A percentile compares a stretch with the other conserved stretches of the same genome.
These are phyloP conservation scores for Chelidonichthys spinosus DNA, from an alignment of 2,797 vertebrate genomes.

Conservation along the genomic window DNA sequence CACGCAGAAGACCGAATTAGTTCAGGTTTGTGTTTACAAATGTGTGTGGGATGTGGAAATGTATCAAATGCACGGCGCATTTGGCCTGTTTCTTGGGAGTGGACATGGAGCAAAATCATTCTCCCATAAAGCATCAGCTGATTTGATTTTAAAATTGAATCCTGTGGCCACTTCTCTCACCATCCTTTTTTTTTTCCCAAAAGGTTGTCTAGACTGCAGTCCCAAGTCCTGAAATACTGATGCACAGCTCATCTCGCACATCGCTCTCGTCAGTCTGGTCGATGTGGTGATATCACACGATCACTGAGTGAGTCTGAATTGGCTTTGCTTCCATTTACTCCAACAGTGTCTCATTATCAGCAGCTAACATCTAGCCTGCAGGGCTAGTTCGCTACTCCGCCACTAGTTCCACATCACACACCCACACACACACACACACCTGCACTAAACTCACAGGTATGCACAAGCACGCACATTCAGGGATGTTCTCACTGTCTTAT, in stretches of 20 bases:
- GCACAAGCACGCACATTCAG: slow-evolving; percentile 3
- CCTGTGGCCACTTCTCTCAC: slow-evolving; percentile 18
- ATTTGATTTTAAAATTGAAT: slow-evolving; percentile 46
- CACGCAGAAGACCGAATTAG: slow-evolving; percentile 19
- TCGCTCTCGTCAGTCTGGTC: slow-evolving; percentile 54
- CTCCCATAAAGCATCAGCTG: neutral
- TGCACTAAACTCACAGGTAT: slow-evolving; percentile 29
- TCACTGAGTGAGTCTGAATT: slow-evolving; percentile 70
- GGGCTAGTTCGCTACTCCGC: slow-evolving; percentile 54
- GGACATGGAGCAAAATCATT: neutral
- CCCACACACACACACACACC: slow-evolving; percentile 12
- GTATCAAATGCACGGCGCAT: slow-evolving; percentile 11
- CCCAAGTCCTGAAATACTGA: slow-evolving; percentile 49
- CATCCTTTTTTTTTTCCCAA: slow-evolving; percentile 4
- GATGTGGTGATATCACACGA: slow-evolving; percentile 49
- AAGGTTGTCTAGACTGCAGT: slow-evolving; percentile 44
- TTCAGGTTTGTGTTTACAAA: slow-evolving; percentile 26
- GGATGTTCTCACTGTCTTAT: slow-evolving; percentile 16
- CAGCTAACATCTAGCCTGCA: slow-evolving; percentile 65
- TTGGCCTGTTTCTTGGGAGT: slow-evolving; percentile 2
- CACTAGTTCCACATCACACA: slow-evolving; percentile 40
- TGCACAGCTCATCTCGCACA: slow-evolving; percentile 50
- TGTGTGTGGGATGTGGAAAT: slow-evolving; percentile 12
- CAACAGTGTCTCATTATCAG: slow-evolving; percentile 69
- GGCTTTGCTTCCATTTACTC: slow-evolving; percentile 70